Evolutionary conservation across 2,888 invertebrate genomes (phyloP), one percentile per base, ranked within the genome.

Genomic region (Merodon equestris): DNA sequence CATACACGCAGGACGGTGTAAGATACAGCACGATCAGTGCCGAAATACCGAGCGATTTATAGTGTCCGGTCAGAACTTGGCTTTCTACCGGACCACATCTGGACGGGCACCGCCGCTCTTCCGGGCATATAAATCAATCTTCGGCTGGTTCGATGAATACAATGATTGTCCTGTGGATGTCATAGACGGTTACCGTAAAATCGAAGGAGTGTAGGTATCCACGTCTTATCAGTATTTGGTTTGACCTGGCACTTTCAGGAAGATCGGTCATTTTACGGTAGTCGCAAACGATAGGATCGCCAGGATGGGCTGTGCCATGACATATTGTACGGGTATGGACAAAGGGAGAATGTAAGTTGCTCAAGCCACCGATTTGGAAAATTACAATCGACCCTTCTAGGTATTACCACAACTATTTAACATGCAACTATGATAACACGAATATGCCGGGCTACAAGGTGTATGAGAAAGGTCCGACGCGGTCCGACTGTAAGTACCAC

Each of bases 181-280:
- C 0, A 61, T 72, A 2, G 3, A 7, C 9, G 15, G 40, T 0
- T 67, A 57, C 19, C 10, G 5, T 10, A 54, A 42, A 13, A 9
- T 53, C 1, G 34, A 34, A 1, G 9, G 13, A 0, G 13, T 1
- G 72, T 72, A 10, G n/a, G 56, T 57, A 13, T 27, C 27, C 27
- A 27, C 7, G 3, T 7, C 7, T 27, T 27, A 7, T 27, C 7
- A 4, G 27, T 27, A 7, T 27, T 27, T 27, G 27, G 7, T 27
- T 27, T 2, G 27, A 27, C 2, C 7, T 27, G 27, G 27, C n/a
- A n/a, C n/a, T n/a, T 60, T 18, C 1, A 76, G 76, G 5, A 61
- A 66, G 57, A 72, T 67, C 47, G 76, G 76, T 1, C 76, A 76
- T 18, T 76, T 76, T 10, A 76, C 76, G 1, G 76, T 76, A 7